Evolutionary conservation across 2,797 vertebrate species (phyloP), one percentile per base, ranked within the genome.

Genomic region (Sebastes kiyomatsui): DNA sequence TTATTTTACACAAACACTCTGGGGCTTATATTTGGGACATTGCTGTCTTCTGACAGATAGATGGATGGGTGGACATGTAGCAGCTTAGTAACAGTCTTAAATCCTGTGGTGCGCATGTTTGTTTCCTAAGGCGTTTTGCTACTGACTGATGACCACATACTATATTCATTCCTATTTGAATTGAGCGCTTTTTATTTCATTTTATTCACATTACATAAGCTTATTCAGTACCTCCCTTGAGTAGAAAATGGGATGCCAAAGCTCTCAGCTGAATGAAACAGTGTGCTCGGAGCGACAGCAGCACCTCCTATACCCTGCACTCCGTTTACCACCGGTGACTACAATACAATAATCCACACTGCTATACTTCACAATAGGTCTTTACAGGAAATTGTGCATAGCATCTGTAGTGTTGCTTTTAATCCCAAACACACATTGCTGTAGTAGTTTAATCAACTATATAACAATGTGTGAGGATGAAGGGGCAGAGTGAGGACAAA

Each of bases 61-160:
- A 61, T 56, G 56, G 58, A 74, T 30, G 56, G 49, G 27, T 73
- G 74, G 22, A 55, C 46, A 38, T 28, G 38, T 23, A 61, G 55
- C 30, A 58, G 75, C 80, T 70, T 65, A 78, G 58, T 49, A 33
- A 20, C 28, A 62, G 27, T n/a, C 65, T 65, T 58, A 30, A 65
- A 69, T 70, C 25, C 33, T n/a, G 1, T 5, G 16, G 52, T 49
- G 67, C 14, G 11, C 30, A 10, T 72, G 30, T 52, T 25, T 32
- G n/a, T 55, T 27, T 67, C 67, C 32, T 30, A 10, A 71, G 73
- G 67, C 30, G 13, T 25, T 77, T 56, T 60, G 25, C 52, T 38
- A 49, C 32, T 52, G 35, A 67, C 25, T 72, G 67, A 69, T 8
- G 4, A 33, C 12, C 2, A 55, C 28, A 68, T 23, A 56, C 22